Evolutionary conservation across 1,140 invertebrate species (phyloP), one percentile per base, ranked within the genome.

Genomic region (Drosophila lacteicornis): DNA sequence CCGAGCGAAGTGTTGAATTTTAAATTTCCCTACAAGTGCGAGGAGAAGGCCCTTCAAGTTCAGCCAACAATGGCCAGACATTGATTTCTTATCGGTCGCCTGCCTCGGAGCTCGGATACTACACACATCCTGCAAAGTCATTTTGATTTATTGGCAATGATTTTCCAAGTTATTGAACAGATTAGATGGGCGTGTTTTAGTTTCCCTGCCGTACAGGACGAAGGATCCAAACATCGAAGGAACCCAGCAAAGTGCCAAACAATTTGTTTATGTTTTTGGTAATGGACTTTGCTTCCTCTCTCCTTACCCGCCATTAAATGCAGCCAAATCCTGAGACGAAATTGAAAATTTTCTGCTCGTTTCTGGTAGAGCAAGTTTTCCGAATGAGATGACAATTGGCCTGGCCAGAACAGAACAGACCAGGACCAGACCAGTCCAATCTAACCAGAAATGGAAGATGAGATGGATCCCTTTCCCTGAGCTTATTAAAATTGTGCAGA

Each of bases 61-160:
- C 66, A 57, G 22, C 46, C 73, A 53, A 69, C 55, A 59, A 67
- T 67, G 42, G 58, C 45, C 67, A 59, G 74, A 62, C 67, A 73
- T 65, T 75, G 47, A 70, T 57, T 55, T 71, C 50, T 63, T 61
- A 61, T 69, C 81, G 79, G 19, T 58, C 27, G 75, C 66, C 51
- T 60, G 60, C 75, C 61, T 65, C 42, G 25, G 45, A 22, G 47
- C 63, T 76, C 76, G 67, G 66, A 71, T 46, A 71, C 69, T 73
- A 73, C 67, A 73, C 70, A 60, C 67, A 74, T 74, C 79, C 82
- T 91, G 86, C 86, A 91, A 61, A 91, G 82, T 91, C 87, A 91
- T 87, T 91, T 91, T 91, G 86, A 91, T 91, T 91, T 91, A 91
- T 91, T 86, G 82, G 87, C 86, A 86, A 91, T 91, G 86, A 91